Conservation (phyloP, 2,797 vertebrate genomes). For the Nyctibius grandis region DNA sequence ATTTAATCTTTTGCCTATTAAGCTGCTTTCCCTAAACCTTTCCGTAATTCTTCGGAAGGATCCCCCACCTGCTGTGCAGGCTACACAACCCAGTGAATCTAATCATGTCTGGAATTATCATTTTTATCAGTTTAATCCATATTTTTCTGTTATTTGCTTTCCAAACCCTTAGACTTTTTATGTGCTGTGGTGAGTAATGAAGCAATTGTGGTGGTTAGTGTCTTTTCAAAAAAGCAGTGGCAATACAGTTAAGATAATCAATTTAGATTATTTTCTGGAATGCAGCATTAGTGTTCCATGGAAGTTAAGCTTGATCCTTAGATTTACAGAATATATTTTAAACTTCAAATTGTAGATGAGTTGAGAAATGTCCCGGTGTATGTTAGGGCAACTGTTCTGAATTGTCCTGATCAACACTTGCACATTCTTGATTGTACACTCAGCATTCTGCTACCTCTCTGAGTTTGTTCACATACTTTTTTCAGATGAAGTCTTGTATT, state of each 20-base stretch:
- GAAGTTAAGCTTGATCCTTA: constrained; percentile 39
- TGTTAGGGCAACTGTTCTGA: background rate
- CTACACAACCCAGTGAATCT: constrained; percentile 71
- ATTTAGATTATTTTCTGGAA: constrained; percentile 66
- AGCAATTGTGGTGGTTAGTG: constrained; percentile 52
- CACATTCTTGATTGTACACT: background rate
- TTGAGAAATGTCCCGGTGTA: background rate
- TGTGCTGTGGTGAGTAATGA: constrained; percentile 51
- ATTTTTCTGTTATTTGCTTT: constrained; percentile 71
- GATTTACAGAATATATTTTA: constrained; percentile 35
- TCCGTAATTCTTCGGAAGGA: constrained; percentile 76
- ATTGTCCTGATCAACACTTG: background rate
- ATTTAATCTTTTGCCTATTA: constrained; percentile 76
- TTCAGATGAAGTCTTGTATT: background rate
- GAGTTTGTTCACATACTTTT: background rate
- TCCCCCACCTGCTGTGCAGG: constrained; percentile 72
- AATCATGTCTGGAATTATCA: constrained; percentile 74
- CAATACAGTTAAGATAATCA: constrained; percentile 61
- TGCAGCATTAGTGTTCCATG: constrained; percentile 22
- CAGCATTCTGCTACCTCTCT: background rate
- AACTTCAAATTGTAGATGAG: background rate
- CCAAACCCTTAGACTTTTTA: constrained; percentile 53
- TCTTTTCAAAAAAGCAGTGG: constrained; percentile 27
- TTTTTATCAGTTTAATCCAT: constrained; percentile 76
- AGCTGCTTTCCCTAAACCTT: constrained; percentile 79